Conservation (phyloP, 2,113 vertebrate genomes). For the Microtus richardsoni region DNA sequence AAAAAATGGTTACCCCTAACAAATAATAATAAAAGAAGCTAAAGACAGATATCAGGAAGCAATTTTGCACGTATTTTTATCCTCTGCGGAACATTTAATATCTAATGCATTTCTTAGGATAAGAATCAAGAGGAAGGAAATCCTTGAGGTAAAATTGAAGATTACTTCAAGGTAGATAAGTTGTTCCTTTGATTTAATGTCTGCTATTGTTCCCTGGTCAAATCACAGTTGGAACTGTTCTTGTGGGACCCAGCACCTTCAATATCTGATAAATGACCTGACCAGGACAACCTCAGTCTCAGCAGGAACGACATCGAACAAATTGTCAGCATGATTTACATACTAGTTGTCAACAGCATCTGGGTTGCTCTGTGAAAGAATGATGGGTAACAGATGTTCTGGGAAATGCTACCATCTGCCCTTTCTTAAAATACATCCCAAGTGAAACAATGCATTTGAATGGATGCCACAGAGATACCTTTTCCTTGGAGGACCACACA, state of each 20-base stretch:
- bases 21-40: conserved; percentile 65
- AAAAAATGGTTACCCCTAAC: conserved; percentile 77
- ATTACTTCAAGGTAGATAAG: conserved; percentile 73
- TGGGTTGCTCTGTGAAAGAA: conserved; percentile 86
- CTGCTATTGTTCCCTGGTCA: conserved; percentile 69
- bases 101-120: conserved; percentile 57
- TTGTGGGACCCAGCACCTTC: conserved; percentile 63
- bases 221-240: conserved; percentile 73
- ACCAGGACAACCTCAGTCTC: conserved; percentile 84
- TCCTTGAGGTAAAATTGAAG: conserved; percentile 54
- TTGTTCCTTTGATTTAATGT: conserved; percentile 70
- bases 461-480: conserved; percentile 73
- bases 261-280: conserved; percentile 81
- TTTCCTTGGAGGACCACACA: conserved; percentile 75
- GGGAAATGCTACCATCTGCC: conserved; percentile 87
- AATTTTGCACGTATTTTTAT: conserved; percentile 67
- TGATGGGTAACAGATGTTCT: conserved; percentile 89
- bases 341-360: conserved; percentile 87
- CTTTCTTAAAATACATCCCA: conserved; percentile 79
- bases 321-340: conserved; percentile 88
- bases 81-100: conserved; percentile 59
- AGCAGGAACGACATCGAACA: conserved; percentile 86
- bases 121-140: conserved; percentile 2
- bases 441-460: conserved; percentile 80
- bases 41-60: conserved; percentile 64